phyloP scores from a whole-genome alignment of 1,140 invertebrate genomes.

The Polypedilum vanderplanki region DNA sequence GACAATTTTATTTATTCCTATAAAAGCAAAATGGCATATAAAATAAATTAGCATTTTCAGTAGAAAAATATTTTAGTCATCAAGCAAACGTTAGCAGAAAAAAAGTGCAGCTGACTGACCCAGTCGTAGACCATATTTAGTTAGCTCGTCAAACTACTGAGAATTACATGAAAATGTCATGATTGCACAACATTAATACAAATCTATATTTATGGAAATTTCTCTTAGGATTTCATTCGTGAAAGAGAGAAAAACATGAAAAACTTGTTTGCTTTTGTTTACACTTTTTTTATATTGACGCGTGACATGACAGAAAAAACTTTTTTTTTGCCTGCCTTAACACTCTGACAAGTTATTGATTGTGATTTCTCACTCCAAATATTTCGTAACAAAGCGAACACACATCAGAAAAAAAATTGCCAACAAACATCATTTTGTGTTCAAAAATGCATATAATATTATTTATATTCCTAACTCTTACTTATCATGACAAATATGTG shows the following conservation, averaged over 20 bases:
- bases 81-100: too few species aligned
- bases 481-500: constrained; percentile 13
- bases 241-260: background rate
- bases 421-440: background rate
- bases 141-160: too few species aligned
- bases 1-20: too few species aligned
- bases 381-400: background rate
- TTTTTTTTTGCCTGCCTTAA: background rate
- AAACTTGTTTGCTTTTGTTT: constrained; percentile 19
- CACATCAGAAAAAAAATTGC: background rate
- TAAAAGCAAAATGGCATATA: too few species aligned
- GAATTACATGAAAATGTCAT: background rate
- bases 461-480: background rate
- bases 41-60: too few species aligned
- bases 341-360: background rate
- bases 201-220: constrained; percentile 20
- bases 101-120: too few species aligned
- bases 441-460: constrained; percentile 7
- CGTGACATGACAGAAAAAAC: constrained; percentile 8
- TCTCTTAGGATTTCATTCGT: background rate
- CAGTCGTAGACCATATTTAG: too few species aligned
- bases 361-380: background rate
- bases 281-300: constrained; percentile 13
- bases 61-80: too few species aligned
- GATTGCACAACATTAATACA: constrained; percentile 4